Conservation (phyloP, 1,140 invertebrate species). For the Eupeodes corollae region DNA sequence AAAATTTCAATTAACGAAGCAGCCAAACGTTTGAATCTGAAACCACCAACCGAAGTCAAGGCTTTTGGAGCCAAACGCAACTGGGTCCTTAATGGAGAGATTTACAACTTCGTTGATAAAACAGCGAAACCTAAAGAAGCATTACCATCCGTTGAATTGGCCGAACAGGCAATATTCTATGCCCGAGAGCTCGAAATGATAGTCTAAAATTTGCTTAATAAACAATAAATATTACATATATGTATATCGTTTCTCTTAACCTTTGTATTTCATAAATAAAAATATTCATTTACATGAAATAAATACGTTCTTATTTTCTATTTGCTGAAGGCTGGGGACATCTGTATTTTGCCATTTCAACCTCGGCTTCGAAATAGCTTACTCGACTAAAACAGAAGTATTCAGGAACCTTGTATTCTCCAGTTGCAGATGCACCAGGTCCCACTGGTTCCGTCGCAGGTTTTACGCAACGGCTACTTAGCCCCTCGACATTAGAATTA, state of each 20-base stretch:
- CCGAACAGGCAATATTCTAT: conserved; percentile 90
- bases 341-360: conserved; percentile 68
- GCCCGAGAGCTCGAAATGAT: conserved; percentile 98
- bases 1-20: conserved; percentile 81
- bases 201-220: conserved; percentile 53
- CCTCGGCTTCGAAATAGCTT: conserved; percentile 72
- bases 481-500: conserved; percentile 45
- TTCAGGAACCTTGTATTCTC: conserved; percentile 74
- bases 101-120: conserved; percentile 63
- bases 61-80: conserved; percentile 70
- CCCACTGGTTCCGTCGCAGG: conserved; percentile 49
- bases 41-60: conserved; percentile 59
- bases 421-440: conserved; percentile 58
- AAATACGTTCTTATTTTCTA: too few species aligned
- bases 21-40: conserved; percentile 79
- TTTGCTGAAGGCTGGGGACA: conserved; percentile 51
- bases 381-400: conserved; percentile 70
- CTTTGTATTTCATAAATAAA: too few species aligned
- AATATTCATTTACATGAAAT: too few species aligned
- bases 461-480: conserved; percentile 49
- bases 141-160: conserved; percentile 80
- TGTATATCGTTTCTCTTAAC: too few species aligned
- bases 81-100: conserved; percentile 71
- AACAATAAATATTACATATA: conserved; percentile 4
- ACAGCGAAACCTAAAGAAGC: conserved; percentile 64